Conservation (phyloP, 2,888 invertebrate genomes). For the Ptilodon capucinus region DNA sequence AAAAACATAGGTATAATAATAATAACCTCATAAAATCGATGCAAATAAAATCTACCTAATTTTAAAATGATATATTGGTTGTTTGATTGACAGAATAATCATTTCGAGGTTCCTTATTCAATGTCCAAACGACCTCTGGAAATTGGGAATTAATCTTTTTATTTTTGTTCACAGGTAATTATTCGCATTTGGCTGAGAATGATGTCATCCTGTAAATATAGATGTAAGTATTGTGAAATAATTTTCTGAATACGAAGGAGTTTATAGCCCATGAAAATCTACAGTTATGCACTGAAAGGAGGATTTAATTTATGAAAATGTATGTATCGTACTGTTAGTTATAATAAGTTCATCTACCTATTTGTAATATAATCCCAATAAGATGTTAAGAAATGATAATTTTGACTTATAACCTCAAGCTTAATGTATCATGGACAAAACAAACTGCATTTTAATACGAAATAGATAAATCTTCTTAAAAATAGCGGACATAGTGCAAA, state of each 20-base stretch:
- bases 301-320: too few species aligned
- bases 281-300: too few species aligned
- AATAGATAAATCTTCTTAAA: not conserved
- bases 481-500: not conserved
- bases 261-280: too few species aligned
- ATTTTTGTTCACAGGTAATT: conserved; percentile 47
- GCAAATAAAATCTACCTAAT: too few species aligned
- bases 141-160: conserved; percentile 16
- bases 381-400: not conserved
- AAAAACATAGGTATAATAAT: too few species aligned
- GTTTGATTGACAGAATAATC: conserved; percentile 35
- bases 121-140: not conserved
- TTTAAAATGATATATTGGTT: conserved; percentile 13
- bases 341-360: too few species aligned
- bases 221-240: not conserved
- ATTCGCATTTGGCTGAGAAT: not conserved
- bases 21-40: too few species aligned
- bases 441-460: not conserved
- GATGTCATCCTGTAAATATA: not conserved
- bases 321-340: too few species aligned
- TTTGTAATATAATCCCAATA: too few species aligned
- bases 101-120: conserved; percentile 10
- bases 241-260: too few species aligned
- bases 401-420: not conserved
- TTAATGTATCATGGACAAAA: not conserved